phyloP scores from a whole-genome alignment of 2,888 invertebrate species.

The Aphodius granarius region DNA sequence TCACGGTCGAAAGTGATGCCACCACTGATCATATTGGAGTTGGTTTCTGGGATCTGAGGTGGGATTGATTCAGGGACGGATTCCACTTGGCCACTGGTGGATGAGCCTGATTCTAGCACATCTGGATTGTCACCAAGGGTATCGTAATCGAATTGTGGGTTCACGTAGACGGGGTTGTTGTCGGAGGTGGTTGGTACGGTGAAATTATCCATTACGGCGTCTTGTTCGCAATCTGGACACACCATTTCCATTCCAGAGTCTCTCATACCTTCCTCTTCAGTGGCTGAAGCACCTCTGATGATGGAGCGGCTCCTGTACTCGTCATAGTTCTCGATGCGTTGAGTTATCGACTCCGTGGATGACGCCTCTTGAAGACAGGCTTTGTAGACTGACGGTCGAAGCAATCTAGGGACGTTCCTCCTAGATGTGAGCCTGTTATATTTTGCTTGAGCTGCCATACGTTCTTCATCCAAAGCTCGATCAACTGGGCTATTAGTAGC shows the following conservation, averaged over 20 bases:
- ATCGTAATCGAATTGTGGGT: neutral
- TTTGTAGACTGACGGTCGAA: conserved; percentile 34
- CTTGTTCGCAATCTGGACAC: neutral
- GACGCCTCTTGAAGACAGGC: conserved; percentile 20
- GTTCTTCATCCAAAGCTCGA: conserved; percentile 35
- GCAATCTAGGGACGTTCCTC: conserved; percentile 26
- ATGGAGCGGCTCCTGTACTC: neutral
- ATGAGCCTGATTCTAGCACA: neutral
- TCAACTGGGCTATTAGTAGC: conserved; percentile 8
- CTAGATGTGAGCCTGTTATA: conserved; percentile 33
- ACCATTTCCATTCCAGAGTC: no score
- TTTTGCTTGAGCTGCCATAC: conserved; percentile 35
- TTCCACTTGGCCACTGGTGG: neutral
- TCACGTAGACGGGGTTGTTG: neutral
- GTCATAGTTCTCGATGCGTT: neutral
- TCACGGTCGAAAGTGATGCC: neutral
- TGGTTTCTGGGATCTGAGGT: neutral
- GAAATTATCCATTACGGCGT: neutral
- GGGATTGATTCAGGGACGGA: neutral
- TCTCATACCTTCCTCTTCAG: neutral
- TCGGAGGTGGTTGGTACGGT: neutral
- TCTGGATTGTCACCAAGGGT: neutral
- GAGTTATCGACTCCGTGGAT: neutral
- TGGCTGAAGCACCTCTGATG: neutral
- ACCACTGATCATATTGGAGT: neutral